Evolutionary conservation across 2,797 vertebrate species (phyloP), one percentile per base, ranked within the genome.

Genomic region (Oreortyx pictus): DNA sequence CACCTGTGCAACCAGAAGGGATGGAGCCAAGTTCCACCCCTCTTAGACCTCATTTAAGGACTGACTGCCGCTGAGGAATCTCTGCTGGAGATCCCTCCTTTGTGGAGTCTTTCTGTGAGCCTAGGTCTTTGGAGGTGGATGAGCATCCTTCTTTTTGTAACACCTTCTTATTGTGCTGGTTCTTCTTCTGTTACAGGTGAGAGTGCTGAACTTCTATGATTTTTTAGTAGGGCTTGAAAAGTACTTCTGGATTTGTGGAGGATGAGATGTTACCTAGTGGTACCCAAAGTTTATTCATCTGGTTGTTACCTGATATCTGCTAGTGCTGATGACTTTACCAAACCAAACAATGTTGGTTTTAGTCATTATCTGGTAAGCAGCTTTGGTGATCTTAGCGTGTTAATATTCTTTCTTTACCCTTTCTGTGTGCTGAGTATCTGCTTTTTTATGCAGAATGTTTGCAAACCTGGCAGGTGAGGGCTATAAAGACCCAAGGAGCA

Each of bases 171-270:
- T 41, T 41, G 39, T 41, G 39, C 39, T 41, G 13, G 39, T 41
- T 41, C 39, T 41, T 39, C 39, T 39, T 14, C 39, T 41, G 13
- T 41, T 41, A 41, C 39, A 41, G 35, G 20, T 62, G 14, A 43
- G 27, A 86, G 43, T 41, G 17, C 24, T 66, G 49, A 83, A 20
- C 22, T 59, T n/a, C 61, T 27, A 6, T 0, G 0, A 49, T 66
- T 83, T 23, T 82, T 54, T 70, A 39, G 46, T 23, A 23, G 77
- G 87, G 87, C 79, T 92, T 75, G 43, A 56, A 80, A 89, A 89
- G 76, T 85, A 47, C 85, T 91, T 59, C 62, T 83, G 90, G 59
- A 37, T 72, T 80, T 88, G 67, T 82, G 88, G 74, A 64, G 66
- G 50, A 73, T 60, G 85, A 62, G 24, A 35, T 0, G 0, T 66